Evolutionary conservation across 2,797 vertebrate genomes (phyloP).

Genomic region (Melanotaenia maccullochi): DNA sequence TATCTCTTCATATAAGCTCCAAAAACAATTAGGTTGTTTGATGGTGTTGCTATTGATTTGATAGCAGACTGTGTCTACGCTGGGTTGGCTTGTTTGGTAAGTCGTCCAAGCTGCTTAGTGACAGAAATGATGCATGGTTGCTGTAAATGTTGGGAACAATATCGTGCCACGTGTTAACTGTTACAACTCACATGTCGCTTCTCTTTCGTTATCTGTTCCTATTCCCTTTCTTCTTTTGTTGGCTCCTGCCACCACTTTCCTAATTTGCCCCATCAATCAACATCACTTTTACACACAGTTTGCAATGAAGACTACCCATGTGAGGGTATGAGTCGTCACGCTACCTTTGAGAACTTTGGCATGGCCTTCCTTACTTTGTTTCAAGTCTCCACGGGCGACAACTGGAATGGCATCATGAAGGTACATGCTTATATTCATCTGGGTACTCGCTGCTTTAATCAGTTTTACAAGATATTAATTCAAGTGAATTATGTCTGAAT

Average conservation of each 20-base stretch:
- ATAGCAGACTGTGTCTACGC: conserved; percentile 33
- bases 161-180: conserved; percentile 8
- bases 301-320: conserved; percentile 96
- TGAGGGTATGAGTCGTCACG: conserved; percentile 98
- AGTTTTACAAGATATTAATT: neutral
- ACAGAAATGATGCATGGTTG: conserved; percentile 24
- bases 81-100: conserved; percentile 38
- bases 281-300: conserved; percentile 78
- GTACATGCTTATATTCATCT: conserved; percentile 84
- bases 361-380: conserved; percentile 99
- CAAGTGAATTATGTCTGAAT: neutral
- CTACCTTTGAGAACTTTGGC: conserved; percentile 98
- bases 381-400: conserved; percentile 97
- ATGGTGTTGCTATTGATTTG: conserved; percentile 35
- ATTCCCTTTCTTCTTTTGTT: conserved; percentile 11
- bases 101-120: conserved; percentile 31
- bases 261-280: conserved; percentile 18
- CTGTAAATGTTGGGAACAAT: neutral
- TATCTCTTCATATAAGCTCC: conserved; percentile 49
- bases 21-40: conserved; percentile 54
- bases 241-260: conserved; percentile 11
- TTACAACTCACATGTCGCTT: conserved; percentile 17
- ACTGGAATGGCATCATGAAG: conserved; percentile 99
- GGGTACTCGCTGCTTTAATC: neutral
- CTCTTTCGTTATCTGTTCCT: conserved; percentile 17